Evolutionary conservation across 2,113 vertebrate genomes (phyloP).

Genomic region (Agapornis roseicollis): DNA sequence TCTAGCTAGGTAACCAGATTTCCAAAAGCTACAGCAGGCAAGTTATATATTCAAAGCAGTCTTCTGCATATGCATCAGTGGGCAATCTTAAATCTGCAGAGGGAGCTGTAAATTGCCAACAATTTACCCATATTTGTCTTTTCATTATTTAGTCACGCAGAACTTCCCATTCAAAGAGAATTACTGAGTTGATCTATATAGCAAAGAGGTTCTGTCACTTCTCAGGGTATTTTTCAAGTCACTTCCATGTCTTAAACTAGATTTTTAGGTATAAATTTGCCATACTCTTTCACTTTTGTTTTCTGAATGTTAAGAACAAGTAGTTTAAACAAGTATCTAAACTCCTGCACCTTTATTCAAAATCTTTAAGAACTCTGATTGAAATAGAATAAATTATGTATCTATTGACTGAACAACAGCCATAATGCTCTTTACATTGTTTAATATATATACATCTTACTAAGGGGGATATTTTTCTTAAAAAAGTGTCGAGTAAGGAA

Average conservation of each 20-base stretch:
- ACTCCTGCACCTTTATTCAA: not conserved
- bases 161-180: not conserved
- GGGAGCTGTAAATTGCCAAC: not conserved
- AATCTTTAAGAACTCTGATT: not conserved
- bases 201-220: not conserved
- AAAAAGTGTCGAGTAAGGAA: not conserved
- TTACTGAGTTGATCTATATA: not conserved
- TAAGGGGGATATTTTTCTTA: not conserved
- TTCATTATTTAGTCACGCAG: not conserved
- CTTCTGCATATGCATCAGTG: not conserved
- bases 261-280: slow-evolving; percentile 14
- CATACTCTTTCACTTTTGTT: not conserved
- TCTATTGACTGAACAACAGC: not conserved
- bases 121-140: slow-evolving; percentile 19
- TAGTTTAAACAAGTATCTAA: not conserved
- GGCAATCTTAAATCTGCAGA: not conserved
- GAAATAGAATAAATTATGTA: not conserved
- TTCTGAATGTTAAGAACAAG: not conserved
- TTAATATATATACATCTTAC: not conserved
- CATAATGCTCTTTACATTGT: not conserved
- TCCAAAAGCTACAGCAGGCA: not conserved
- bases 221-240: not conserved
- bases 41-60: slow-evolving; percentile 5
- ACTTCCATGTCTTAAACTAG: not conserved
- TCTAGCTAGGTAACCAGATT: slow-evolving; percentile 2